phyloP scores from a whole-genome alignment of 2,888 invertebrate genomes.

The Disparrhopalites patrizii region DNA sequence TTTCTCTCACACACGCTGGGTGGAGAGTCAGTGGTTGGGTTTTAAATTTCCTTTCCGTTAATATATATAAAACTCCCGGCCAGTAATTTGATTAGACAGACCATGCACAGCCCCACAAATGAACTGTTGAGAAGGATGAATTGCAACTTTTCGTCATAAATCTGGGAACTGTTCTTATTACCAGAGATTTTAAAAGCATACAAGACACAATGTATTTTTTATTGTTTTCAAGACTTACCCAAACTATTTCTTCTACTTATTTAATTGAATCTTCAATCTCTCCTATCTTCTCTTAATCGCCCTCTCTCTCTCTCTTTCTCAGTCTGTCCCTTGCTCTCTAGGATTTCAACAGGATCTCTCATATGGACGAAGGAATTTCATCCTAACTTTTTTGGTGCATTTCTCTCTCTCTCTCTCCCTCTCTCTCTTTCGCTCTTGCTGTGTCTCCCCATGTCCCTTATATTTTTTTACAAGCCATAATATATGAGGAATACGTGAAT shows the following conservation, averaged over 20 bases:
- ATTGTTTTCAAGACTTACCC: no score
- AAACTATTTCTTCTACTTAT: no score
- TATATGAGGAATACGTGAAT: background rate
- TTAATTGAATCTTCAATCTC: no score
- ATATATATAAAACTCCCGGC: background rate
- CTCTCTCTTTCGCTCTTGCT: background rate
- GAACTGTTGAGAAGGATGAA: constrained; percentile 1
- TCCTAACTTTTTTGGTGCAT: constrained; percentile 1
- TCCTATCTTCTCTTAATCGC: no score
- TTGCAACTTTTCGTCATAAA: background rate
- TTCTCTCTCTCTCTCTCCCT: constrained; percentile 10
- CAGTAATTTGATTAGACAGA: constrained; percentile 8
- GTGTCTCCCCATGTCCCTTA: background rate
- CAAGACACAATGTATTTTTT: no score
- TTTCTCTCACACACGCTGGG: no score
- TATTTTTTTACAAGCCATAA: background rate
- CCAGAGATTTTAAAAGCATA: no score
- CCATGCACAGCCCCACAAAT: background rate
- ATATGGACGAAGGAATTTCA: no score
- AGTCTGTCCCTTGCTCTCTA: no score
- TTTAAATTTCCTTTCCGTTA: constrained; percentile 6
- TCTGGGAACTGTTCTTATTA: constrained; percentile 5
- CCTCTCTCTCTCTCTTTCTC: no score
- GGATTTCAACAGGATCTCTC: no score
- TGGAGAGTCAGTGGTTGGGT: no score